Conservation (phyloP, 2,888 invertebrate genomes). For the Meteorus cinctellus region DNA sequence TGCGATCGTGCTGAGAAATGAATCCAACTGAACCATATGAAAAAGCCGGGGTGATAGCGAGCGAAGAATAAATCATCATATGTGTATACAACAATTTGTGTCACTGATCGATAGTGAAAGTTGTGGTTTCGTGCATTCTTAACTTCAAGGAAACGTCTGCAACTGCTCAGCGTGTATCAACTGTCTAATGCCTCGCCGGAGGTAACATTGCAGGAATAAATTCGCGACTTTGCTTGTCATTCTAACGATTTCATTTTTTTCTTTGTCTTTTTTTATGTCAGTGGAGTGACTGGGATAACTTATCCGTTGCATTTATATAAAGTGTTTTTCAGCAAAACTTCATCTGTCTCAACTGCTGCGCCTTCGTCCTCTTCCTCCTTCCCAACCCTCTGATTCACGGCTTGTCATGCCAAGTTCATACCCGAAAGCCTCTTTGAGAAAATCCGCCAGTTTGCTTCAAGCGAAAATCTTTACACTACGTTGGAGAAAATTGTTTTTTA, state of each 20-base stretch:
- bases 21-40: not conserved
- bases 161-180: not conserved
- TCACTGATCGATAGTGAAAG: slow-evolving; percentile 58
- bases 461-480: not conserved
- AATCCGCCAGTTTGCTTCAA: not conserved
- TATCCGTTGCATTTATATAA: not conserved
- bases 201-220: slow-evolving; percentile 44
- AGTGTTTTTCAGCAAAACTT: slow-evolving; percentile 3
- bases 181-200: not conserved
- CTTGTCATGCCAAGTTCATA: not conserved
- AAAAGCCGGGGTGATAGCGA: slow-evolving; percentile 3
- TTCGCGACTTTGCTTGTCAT: slow-evolving; percentile 32
- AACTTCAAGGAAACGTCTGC: slow-evolving; percentile 7
- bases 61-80: slow-evolving; percentile 15
- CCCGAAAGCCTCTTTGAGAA: not conserved
- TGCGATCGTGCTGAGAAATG: not conserved
- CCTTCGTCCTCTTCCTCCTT: not conserved
- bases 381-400: not conserved
- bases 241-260: slow-evolving; percentile 45
- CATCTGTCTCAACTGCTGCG: not conserved
- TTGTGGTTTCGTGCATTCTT: slow-evolving; percentile 42
- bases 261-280: not conserved
- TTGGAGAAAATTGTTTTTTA: slow-evolving; percentile 1
- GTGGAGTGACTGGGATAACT: not conserved
- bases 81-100: slow-evolving; percentile 41